phyloP scores from a whole-genome alignment of 2,888 invertebrate genomes.

The Nemurella pictetii region DNA sequence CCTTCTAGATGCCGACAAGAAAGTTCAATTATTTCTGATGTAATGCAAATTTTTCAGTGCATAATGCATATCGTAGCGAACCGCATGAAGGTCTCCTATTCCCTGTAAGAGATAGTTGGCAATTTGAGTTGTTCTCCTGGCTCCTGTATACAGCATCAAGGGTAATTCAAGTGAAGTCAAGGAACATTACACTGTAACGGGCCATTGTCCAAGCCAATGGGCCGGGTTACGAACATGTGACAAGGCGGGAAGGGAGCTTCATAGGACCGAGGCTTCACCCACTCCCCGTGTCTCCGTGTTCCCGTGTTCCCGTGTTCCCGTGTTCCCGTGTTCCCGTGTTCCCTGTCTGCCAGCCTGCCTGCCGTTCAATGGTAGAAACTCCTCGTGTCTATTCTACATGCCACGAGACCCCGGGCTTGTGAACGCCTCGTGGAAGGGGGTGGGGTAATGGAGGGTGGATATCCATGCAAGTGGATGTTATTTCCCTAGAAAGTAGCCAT shows the following conservation, averaged over 20 bases:
- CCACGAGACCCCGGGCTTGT: not conserved
- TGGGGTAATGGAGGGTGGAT: not conserved
- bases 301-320: too few relatives aligned
- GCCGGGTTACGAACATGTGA: not conserved
- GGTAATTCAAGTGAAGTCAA: not conserved
- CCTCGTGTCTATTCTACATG: not conserved
- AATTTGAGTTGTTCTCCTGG: not conserved
- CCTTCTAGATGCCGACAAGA: not conserved
- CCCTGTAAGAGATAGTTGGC: conserved; percentile 1
- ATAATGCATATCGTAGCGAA: not conserved
- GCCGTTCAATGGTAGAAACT: not conserved
- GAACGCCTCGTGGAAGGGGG: not conserved
- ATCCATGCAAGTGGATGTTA: conserved; percentile 24
- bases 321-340: not conserved
- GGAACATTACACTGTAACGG: conserved; percentile 1
- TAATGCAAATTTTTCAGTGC: not conserved
- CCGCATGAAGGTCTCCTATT: not conserved
- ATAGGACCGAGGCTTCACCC: too few relatives aligned
- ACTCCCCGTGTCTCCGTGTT: not conserved
- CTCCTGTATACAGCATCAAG: not conserved
- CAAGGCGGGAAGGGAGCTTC: not conserved
- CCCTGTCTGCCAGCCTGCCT: not conserved
- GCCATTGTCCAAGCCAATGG: conserved; percentile 27
- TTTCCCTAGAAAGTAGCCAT: conserved; percentile 30
- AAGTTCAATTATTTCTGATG: not conserved